phyloP scores from a whole-genome alignment of 35 echinoderm and acorn worm genomes.

The Stichopus chloronotus region DNA sequence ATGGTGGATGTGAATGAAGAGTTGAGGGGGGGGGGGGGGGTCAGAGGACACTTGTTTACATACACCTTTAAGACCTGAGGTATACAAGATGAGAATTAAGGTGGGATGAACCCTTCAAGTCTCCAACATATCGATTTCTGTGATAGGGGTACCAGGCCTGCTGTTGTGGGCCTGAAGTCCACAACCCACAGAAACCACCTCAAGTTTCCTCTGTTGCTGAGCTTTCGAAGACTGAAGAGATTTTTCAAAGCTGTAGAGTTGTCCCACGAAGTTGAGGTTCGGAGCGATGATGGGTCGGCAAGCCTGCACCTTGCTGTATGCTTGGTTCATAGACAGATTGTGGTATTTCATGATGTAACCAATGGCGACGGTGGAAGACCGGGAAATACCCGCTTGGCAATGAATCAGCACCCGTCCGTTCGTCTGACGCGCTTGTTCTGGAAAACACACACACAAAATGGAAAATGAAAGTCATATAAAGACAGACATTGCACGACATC shows the following conservation, averaged over 20 bases:
- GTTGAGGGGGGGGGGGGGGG: too few relatives aligned
- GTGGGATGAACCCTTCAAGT: not conserved
- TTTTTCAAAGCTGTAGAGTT: conserved; percentile 81
- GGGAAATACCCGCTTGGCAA: conserved; percentile 93
- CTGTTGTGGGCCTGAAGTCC: conserved; percentile 58
- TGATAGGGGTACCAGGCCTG: conserved; percentile 66
- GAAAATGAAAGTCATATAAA: not conserved
- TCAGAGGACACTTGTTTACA: too few relatives aligned
- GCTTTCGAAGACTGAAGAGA: conserved; percentile 41
- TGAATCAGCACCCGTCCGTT: conserved; percentile 82
- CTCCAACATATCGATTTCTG: conserved; percentile 66
- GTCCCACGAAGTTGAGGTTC: conserved; percentile 95
- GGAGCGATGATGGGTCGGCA: conserved; percentile 90
- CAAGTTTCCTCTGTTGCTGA: not conserved
- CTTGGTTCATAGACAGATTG: conserved; percentile 81
- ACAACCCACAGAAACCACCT: conserved; percentile 27
- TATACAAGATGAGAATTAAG: not conserved
- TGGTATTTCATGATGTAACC: conserved; percentile 97
- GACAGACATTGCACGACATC: too few relatives aligned
- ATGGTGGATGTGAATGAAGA: too few relatives aligned
- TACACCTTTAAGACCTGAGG: too few relatives aligned
- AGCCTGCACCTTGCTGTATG: conserved; percentile 84
- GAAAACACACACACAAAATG: conserved; percentile 45
- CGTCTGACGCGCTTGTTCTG: conserved; percentile 84
- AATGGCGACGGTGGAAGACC: conserved; percentile 88